Evolutionary conservation across 2,113 vertebrate species (phyloP), one percentile per base, ranked within the genome.

Genomic region (Otolemur garnettii): DNA sequence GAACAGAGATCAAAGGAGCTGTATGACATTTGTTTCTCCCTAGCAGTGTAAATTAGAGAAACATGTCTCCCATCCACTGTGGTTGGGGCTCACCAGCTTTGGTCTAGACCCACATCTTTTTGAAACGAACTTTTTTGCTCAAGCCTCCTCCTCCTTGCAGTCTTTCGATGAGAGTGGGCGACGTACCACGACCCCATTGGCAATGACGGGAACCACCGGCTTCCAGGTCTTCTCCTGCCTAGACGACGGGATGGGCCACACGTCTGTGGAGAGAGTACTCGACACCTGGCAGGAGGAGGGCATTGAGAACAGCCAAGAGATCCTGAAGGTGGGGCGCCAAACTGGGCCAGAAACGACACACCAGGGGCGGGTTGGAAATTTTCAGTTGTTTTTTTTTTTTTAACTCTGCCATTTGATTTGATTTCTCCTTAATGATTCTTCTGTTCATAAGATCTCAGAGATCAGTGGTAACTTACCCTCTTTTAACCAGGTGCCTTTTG

Each of bases 261-360:
- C 99, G 0, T 98, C 99, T 0, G 99, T 98, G 30, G 99, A 99
- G 87, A 95, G 95, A 2, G 85, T 99, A 53, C 98, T 99, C 4
- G 99, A 99, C 71, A 98, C 98, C 91, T 99, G 99, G 99, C 98
- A 99, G 75, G 99, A 99, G 33, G 99, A 99, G 83, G 99, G 99
- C 55, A 98, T 99, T 4, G 99, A 99, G 69, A 99, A 99, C 98
- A 99, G 99, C 97, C 98, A 98, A 18, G 99, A 99, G 74, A 99
- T 99, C 98, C 98, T 99, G 60, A 99, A 99, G 99, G 99, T 99
- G 75, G 94, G 22, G 30, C 13, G 28, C 80, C 93, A 10, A 50
- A 50, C 45, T 9, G 45, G 45, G 45, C 7, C 45, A 10, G 45
- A 84, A 81, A 22, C 53, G 19, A 45, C 83, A 81, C n/a, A 38